Evolutionary conservation across 2,113 vertebrate genomes (phyloP).

Genomic region (Antechinus stuartii): DNA sequence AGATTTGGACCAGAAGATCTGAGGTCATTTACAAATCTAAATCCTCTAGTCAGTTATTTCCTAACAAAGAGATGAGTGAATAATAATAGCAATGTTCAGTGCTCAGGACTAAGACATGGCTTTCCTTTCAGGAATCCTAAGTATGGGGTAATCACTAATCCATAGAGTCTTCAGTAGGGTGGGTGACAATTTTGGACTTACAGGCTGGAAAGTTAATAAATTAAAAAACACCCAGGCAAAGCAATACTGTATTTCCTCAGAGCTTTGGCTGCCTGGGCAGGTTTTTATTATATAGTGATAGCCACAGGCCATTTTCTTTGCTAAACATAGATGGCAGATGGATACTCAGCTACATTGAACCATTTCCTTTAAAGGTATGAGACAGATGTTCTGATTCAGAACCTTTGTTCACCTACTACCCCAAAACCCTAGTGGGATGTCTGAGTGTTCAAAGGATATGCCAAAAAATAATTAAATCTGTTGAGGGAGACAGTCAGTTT

Average conservation of each 20-base stretch:
- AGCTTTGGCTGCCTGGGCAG: conserved; percentile 54
- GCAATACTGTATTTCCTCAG: conserved; percentile 46
- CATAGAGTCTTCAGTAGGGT: not conserved
- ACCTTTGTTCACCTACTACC: conserved; percentile 71
- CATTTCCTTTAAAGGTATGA: conserved; percentile 76
- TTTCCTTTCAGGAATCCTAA: not conserved
- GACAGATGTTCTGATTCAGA: conserved; percentile 71
- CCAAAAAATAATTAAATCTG: conserved; percentile 63
- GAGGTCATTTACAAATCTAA: not conserved
- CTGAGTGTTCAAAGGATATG: conserved; percentile 64
- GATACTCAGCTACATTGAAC: conserved; percentile 76
- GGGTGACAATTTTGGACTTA: not conserved
- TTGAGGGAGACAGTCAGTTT: conserved; percentile 49
- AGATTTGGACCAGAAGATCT: not conserved
- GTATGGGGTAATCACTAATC: not conserved
- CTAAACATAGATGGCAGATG: conserved; percentile 71
- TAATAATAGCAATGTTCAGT: not conserved
- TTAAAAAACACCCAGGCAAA: conserved; percentile 62
- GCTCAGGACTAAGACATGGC: not conserved
- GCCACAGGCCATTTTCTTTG: conserved; percentile 73
- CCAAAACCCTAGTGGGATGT: conserved; percentile 64
- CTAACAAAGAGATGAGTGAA: not conserved
- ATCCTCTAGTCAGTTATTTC: not conserved
- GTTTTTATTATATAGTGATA: conserved; percentile 69
- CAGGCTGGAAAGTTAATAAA: conserved; percentile 29